Percentiles rank a stretch among this genome's conserved stretches.
These are phyloP conservation scores for Megaustenia siamemsis DNA, from an alignment of 2,888 invertebrate species.

Conservation along the genomic window DNA sequence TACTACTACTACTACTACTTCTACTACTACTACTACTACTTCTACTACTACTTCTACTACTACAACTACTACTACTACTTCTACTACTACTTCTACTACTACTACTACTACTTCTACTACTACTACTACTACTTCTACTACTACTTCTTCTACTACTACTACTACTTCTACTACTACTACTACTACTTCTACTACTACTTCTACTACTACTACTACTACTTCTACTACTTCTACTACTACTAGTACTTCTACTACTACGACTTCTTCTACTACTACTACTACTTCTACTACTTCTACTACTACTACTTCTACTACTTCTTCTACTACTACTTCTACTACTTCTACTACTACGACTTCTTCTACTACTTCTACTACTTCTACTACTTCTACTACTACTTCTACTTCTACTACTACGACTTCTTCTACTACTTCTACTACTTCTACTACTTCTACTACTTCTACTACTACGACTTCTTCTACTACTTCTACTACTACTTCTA, in stretches of 20 bases:
- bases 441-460: neutral
- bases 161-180: too few species aligned
- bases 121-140: neutral
- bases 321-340: neutral
- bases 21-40: too few species aligned
- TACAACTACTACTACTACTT: too few species aligned
- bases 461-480: neutral
- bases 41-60: too few species aligned
- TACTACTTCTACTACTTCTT: too few species aligned
- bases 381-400: neutral
- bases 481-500: neutral
- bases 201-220: neutral
- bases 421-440: neutral
- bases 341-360: too few species aligned
- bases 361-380: neutral
- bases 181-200: too few species aligned
- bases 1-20: too few species aligned
- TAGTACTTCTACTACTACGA: too few species aligned
- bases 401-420: neutral
- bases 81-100: neutral
- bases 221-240: too few species aligned
- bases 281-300: too few species aligned
- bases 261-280: too few species aligned
- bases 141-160: neutral
- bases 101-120: neutral